A percentile compares a stretch with the other conserved stretches of the same genome.
Conservation (phyloP, 2,797 vertebrate species). For the Sebastiscus tertius region DNA sequence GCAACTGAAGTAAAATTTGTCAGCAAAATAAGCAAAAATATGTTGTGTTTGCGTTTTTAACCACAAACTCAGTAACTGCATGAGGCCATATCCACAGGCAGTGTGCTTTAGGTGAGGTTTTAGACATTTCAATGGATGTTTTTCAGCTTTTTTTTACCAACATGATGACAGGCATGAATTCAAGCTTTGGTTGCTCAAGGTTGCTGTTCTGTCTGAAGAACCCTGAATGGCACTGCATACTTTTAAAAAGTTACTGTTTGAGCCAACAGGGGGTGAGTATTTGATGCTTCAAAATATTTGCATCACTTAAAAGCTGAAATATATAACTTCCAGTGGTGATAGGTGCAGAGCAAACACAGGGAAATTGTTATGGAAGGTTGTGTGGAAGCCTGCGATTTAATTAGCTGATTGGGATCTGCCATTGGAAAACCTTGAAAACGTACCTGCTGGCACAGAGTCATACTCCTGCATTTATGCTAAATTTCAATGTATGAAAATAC, state of each 20-base stretch:
- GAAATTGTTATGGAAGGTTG: not conserved
- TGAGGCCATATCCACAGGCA: not conserved
- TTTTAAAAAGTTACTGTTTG: not conserved
- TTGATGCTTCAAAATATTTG: not conserved
- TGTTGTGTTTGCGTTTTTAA: not conserved
- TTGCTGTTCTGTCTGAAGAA: not conserved
- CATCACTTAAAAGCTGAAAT: not conserved
- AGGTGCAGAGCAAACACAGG: not conserved
- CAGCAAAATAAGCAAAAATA: not conserved
- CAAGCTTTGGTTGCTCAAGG: not conserved
- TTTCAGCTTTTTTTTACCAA: not conserved
- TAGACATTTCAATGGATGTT: not conserved
- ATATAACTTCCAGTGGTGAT: not conserved
- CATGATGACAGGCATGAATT: not conserved
- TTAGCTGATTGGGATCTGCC: constrained; percentile 17
- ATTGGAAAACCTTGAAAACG: constrained; percentile 11
- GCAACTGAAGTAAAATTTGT: not conserved
- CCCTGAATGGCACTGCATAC: not conserved
- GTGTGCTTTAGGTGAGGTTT: not conserved
- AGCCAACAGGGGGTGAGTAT: not conserved
- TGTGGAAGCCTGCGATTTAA: not conserved
- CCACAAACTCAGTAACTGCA: not conserved
- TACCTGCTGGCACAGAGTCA: constrained; percentile 8
- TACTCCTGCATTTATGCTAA: not conserved
- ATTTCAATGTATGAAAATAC: not conserved